Conservation (phyloP, 2,888 invertebrate species). For the Didymodactylos carnosus region DNA sequence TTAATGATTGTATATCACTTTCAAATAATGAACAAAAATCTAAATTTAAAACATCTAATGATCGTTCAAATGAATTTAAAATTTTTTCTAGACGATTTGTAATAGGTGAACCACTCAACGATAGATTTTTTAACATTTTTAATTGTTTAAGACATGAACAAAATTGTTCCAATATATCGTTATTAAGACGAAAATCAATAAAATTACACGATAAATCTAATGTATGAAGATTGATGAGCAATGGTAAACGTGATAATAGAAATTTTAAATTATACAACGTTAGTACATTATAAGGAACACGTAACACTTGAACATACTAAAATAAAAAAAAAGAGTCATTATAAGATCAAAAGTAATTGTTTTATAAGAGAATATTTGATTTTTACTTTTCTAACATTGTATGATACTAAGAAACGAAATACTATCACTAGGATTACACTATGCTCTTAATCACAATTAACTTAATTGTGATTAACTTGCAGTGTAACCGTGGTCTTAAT, state of each 20-base stretch:
- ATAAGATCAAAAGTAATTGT: no score
- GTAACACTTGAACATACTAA: neutral
- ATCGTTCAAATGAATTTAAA: neutral
- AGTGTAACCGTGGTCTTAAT: no score
- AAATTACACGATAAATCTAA: conserved; percentile 13
- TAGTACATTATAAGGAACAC: neutral
- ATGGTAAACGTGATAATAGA: neutral
- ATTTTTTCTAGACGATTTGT: conserved; percentile 2
- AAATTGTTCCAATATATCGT: neutral
- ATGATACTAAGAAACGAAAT: no score
- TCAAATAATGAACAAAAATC: conserved; percentile 11
- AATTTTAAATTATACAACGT: neutral
- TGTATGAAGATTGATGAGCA: neutral
- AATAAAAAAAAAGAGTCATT: neutral
- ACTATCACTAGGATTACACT: no score
- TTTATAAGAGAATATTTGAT: neutral
- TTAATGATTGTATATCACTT: conserved; percentile 3
- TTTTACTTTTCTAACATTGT: no score
- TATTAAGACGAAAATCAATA: conserved; percentile 10
- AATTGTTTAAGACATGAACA: neutral
- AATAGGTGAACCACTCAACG: conserved; percentile 8
- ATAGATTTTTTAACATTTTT: conserved; percentile 4
- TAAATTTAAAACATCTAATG: conserved; percentile 5
- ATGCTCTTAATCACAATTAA: no score
- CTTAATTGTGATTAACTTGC: no score